Conservation (phyloP, 37 sponge, comb jelly and placozoan species). For the Theonella swinhoei region DNA sequence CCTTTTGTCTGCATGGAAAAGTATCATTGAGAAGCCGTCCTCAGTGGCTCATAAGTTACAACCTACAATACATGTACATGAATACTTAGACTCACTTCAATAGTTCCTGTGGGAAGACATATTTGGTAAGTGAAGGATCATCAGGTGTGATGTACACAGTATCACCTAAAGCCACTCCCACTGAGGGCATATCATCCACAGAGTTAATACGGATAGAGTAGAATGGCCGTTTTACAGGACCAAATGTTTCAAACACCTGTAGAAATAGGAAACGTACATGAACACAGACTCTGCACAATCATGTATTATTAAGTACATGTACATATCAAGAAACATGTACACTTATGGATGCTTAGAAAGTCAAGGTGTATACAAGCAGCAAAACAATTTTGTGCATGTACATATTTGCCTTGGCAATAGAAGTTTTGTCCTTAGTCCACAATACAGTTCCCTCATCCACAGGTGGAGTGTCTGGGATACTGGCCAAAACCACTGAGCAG, state of each 20-base stretch:
- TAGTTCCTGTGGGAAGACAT: conserved; percentile 58
- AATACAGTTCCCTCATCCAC: conserved; percentile 69
- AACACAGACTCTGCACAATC: background rate
- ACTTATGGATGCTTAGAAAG: background rate
- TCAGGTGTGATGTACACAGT: conserved; percentile 30
- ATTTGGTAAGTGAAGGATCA: conserved; percentile 36
- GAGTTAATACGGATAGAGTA: conserved; percentile 49
- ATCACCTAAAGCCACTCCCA: conserved; percentile 30
- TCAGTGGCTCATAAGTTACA: no score
- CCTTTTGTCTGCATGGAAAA: conserved; percentile 31
- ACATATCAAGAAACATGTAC: background rate
- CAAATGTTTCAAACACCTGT: conserved; percentile 77
- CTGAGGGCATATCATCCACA: background rate
- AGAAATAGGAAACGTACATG: background rate
- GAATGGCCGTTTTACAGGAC: conserved; percentile 71
- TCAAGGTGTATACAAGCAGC: no score
- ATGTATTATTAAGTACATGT: background rate
- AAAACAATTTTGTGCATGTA: no score
- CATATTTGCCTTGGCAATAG: conserved; percentile 43
- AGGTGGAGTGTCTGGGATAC: conserved; percentile 25
- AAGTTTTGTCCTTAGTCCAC: conserved; percentile 40
- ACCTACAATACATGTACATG: no score
- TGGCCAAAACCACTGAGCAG: background rate
- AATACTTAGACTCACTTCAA: conserved; percentile 35
- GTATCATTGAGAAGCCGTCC: background rate